Conservation (phyloP, 2,113 vertebrate genomes). For the Brachypodius melanocephalos region DNA sequence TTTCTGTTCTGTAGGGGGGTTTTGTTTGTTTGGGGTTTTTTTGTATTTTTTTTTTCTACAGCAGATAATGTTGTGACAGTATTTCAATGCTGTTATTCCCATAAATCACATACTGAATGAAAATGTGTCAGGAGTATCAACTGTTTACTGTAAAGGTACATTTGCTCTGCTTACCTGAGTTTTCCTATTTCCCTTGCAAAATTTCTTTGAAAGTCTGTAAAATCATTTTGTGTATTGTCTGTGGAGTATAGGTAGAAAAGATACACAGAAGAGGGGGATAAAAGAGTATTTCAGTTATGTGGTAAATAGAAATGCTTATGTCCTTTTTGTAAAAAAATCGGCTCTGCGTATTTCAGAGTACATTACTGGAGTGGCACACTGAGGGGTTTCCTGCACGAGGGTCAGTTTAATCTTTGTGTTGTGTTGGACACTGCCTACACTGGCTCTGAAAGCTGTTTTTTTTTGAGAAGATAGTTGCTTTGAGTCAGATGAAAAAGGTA, state of each 20-base stretch:
- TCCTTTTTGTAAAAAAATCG: background rate
- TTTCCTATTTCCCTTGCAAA: background rate
- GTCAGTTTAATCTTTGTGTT: background rate
- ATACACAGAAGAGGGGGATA: background rate
- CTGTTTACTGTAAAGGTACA: background rate
- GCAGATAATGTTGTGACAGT: background rate
- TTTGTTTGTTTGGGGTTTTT: background rate
- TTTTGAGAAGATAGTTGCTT: background rate
- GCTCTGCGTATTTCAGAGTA: background rate
- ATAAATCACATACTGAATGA: background rate
- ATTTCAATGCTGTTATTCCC: background rate
- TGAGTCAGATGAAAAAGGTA: background rate
- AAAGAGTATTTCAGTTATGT: background rate
- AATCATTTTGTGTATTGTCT: background rate
- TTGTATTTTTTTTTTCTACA: too few relatives aligned
- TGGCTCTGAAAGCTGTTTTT: background rate
- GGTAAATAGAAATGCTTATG: background rate
- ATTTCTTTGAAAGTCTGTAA: background rate
- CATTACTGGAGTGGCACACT: background rate
- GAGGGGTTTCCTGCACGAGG: background rate
- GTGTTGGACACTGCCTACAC: background rate
- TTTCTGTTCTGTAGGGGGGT: too few relatives aligned
- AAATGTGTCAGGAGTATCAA: background rate
- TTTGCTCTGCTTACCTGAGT: background rate
- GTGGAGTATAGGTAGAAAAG: background rate